Evolutionary conservation across 2,888 invertebrate genomes (phyloP).

Genomic region (Falcaria lacertinaria): DNA sequence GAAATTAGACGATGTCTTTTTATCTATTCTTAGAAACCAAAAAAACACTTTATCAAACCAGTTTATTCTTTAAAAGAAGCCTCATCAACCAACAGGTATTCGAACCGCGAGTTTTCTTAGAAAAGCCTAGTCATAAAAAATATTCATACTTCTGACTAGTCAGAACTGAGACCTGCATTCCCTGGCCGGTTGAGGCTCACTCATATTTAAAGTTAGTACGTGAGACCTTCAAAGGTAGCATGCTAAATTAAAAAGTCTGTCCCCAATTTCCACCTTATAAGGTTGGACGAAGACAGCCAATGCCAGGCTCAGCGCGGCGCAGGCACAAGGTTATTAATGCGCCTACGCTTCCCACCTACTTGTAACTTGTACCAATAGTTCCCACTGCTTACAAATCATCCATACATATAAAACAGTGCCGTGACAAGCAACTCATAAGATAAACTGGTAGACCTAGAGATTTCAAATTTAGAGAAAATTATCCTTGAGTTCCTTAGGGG

Average conservation of each 20-base stretch:
- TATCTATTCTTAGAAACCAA: too few species aligned
- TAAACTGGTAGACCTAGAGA: too few species aligned
- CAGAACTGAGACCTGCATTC: too few species aligned
- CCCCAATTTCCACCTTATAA: constrained; percentile 44
- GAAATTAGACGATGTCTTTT: too few species aligned
- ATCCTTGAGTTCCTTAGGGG: too few species aligned
- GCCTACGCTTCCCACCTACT: constrained; percentile 48
- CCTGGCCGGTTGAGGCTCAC: not conserved
- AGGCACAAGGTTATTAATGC: constrained; percentile 51
- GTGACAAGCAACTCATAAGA: too few species aligned
- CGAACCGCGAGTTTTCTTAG: not conserved
- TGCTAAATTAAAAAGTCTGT: constrained; percentile 19
- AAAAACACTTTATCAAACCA: too few species aligned
- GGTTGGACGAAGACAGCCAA: constrained; percentile 40
- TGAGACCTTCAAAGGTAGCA: not conserved
- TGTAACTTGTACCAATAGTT: constrained; percentile 4
- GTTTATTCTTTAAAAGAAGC: too few species aligned
- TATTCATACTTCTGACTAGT: too few species aligned
- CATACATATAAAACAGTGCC: too few species aligned
- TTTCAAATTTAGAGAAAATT: too few species aligned
- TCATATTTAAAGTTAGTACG: constrained; percentile 8
- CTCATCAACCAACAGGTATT: not conserved
- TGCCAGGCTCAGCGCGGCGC: constrained; percentile 35
- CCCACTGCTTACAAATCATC: not conserved
- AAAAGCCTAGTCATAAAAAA: too few species aligned